A percentile compares a stretch with the other conserved stretches of the same genome.
Evolutionary conservation across 2,888 invertebrate species (phyloP).

Genomic region (Limnephilus rhombicus): DNA sequence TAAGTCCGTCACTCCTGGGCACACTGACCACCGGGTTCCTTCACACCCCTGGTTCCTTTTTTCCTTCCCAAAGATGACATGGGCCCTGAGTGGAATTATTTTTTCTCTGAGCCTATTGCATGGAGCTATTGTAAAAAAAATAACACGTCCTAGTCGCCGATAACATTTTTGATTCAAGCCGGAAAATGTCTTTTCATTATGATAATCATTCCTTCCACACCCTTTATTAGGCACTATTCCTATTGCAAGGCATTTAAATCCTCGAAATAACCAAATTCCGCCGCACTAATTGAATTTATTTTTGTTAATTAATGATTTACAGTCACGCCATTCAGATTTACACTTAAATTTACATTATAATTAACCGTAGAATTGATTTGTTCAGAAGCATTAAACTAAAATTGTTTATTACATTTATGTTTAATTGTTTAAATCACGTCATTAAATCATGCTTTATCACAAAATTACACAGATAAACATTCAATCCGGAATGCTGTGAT

Average conservation of each 20-base stretch:
- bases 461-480: neutral
- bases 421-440: neutral
- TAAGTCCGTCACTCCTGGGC: too few species aligned
- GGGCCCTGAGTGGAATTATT: too few species aligned
- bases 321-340: neutral
- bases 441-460: neutral
- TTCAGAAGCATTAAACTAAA: neutral
- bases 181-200: constrained; percentile 40
- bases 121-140: too few species aligned
- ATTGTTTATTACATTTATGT: neutral
- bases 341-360: constrained; percentile 3
- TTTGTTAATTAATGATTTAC: neutral
- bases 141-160: neutral
- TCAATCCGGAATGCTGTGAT: neutral
- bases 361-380: neutral
- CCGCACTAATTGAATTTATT: neutral
- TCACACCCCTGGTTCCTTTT: too few species aligned
- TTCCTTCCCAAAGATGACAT: too few species aligned
- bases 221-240: constrained; percentile 34
- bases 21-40: too few species aligned
- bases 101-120: too few species aligned
- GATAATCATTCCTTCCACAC: constrained; percentile 21
- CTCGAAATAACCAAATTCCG: neutral
- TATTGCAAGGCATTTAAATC: constrained; percentile 14
- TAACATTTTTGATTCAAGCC: constrained; percentile 56